Evolutionary conservation across 2,888 invertebrate genomes (phyloP), one percentile per base, ranked within the genome.

Genomic region (Morpho achilles): DNA sequence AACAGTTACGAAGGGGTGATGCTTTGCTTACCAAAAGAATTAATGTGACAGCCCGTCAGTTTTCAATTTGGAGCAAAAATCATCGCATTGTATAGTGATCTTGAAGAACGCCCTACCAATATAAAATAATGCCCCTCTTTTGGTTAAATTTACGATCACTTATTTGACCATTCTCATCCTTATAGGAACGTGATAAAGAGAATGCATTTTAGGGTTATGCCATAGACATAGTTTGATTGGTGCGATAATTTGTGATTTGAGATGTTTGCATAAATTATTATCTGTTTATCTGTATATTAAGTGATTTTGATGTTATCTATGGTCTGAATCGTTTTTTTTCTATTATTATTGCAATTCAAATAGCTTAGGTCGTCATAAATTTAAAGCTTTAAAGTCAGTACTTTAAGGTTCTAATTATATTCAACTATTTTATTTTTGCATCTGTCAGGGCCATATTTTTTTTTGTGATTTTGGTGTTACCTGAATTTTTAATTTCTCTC

Each of bases 101-200:
- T 76, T 69, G 73, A 73, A 73, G 61, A 75, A 81, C 83, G 83
- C 83, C 83, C 82, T 76, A 62, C 62, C 80, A 77, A 82, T 84
- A 78, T 61, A 63, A 61, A 69, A 69, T 73, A 73, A 74, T 69
- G 71, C 65, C 61, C 66, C 58, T 7, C 58, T 54, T 65, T 58
- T 56, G 44, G 52, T 60, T 55, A 43, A 58, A 55, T 43, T 44
- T 50, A 55, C 55, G 55, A 55, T 44, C 55, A 50, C 44, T 55
- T 50, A 50, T 44, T 49, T n/a, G 22, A 50, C 58, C 9, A 62
- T 56, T 57, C 10, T 58, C 53, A 51, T 32, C 47, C 47, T 44
- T 59, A 51, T 8, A n/a, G 6, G 7, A 44, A 32, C 22, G 44
- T n/a, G 8, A 45, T 54, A 58, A 47, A 50, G 47, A n/a, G 43